Conservation (phyloP, 2,888 invertebrate genomes). For the Xestobium rufovillosum region DNA sequence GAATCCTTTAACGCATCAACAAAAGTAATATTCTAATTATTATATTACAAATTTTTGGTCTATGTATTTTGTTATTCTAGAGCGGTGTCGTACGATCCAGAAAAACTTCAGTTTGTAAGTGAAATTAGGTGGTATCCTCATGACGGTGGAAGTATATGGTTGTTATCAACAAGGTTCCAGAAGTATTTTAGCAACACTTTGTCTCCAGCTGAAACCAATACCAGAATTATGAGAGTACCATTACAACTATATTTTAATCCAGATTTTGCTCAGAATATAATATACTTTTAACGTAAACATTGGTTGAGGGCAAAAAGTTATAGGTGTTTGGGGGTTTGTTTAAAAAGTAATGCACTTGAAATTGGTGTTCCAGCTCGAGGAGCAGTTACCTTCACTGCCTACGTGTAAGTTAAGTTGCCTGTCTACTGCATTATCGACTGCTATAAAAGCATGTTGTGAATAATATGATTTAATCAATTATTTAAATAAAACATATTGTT, state of each 20-base stretch:
- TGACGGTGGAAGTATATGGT: conserved; percentile 67
- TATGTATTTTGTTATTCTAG: conserved; percentile 45
- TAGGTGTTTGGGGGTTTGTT: no score
- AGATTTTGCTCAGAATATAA: conserved; percentile 38
- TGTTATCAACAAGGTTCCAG: conserved; percentile 69
- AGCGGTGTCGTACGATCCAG: conserved; percentile 62
- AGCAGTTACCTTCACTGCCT: no score
- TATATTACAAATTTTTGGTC: conserved; percentile 12
- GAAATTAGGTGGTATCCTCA: conserved; percentile 62
- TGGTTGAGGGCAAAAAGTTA: no score
- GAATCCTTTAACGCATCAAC: conserved; percentile 66
- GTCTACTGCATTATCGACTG: no score
- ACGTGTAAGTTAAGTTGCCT: no score
- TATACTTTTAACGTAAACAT: conserved; percentile 33
- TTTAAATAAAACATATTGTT: no score
- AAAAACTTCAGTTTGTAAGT: conserved; percentile 69
- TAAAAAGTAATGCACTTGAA: no score
- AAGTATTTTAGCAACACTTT: conserved; percentile 67
- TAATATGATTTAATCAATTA: no score
- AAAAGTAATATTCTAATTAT: conserved; percentile 58
- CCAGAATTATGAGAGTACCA: conserved; percentile 61
- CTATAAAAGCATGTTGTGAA: no score
- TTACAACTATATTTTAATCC: conserved; percentile 41
- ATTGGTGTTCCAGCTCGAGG: no score
- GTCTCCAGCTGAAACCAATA: conserved; percentile 60